Base-by-base conservation (phyloP, 2,797 vertebrate species). In the Lacerta agilis region DNA sequence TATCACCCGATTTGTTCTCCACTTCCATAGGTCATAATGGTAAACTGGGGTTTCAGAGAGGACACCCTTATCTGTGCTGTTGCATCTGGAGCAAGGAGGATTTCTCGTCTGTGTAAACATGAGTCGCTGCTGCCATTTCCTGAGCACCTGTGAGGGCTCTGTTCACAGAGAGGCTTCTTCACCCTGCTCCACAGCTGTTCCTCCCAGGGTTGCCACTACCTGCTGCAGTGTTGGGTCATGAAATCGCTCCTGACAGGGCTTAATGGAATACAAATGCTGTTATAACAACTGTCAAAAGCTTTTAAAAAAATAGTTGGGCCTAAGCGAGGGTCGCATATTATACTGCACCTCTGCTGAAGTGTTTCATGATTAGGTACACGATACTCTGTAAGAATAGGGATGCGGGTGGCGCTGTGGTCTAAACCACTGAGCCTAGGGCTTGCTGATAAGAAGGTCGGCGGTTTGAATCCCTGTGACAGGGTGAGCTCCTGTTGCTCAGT, bases 211-310 rank as follows among this genome's bases (percentile, higher is more conserved):
- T 71, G 33, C 66, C 18, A n/a, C 45, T 41, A 45, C 29, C 13
- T 58, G 72, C 64, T 76, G 25, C 75, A n/a, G 33, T 55, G 33
- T 58, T 87, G 38, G 79, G 55, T 87, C 71, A 78, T 83, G 87
- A 88, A 83, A 83, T 79, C 43, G n/a, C 43, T 58, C 82, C 72
- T 79, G 64, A 88, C 33, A 72, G 66, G 87, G 18, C 64, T 88
- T 58, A 79, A 79, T 84, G 75, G 75, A 71, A 83, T 79, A 79
- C 75, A 84, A 79, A 82, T 76, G 71, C 55, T 87, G 79, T 76
- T 87, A 66, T 64, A 71, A 83, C 33, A 69, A 72, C 81, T 18
- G 58, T 73, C 41, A 41, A 71, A 78, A n/a, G 78, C 33, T 58
- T 11, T 66, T 61, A 3, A 20, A 61, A 61, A 41, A 83, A 23